Percentiles rank a stretch among this genome's conserved stretches.
phyloP scores from a whole-genome alignment of 2,113 vertebrate genomes.

The Picathartes gymnocephalus region DNA sequence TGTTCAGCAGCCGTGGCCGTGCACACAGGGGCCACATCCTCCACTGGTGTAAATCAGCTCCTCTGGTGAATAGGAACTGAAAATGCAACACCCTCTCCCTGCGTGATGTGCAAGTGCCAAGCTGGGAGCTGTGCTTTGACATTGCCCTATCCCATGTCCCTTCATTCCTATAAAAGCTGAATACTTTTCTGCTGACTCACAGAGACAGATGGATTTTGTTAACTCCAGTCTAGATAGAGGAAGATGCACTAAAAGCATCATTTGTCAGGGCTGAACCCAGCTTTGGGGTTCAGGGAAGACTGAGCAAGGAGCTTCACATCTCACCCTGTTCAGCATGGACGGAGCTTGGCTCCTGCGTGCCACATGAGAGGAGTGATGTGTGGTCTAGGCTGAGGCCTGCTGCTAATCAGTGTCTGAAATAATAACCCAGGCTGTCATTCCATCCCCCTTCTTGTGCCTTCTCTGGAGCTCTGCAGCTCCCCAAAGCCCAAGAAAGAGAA shows the following conservation, averaged over 20 bases:
- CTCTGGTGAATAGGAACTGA: neutral
- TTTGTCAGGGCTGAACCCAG: rapidly evolving
- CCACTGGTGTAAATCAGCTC: neutral
- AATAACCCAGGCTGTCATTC: neutral
- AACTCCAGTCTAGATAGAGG: neutral
- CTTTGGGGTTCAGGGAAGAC: neutral
- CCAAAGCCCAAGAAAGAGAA: neutral
- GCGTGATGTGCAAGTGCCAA: neutral
- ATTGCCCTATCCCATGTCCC: slow-evolving; percentile 10
- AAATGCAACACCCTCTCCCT: neutral
- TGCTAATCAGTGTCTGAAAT: neutral
- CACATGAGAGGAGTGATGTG: neutral
- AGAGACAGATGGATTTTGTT: slow-evolving; percentile 52
- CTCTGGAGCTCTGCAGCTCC: neutral
- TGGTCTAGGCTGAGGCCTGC: neutral
- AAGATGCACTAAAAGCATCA: neutral
- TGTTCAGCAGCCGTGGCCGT: neutral
- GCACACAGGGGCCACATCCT: neutral
- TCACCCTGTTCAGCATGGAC: neutral
- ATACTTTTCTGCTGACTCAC: slow-evolving; percentile 61
- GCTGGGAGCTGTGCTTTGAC: neutral
- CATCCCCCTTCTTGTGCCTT: neutral
- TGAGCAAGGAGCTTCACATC: neutral
- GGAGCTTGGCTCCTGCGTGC: neutral
- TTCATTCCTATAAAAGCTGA: slow-evolving; percentile 33